Percentiles rank a stretch among this genome's conserved stretches.
These are phyloP conservation scores for Drosophila navojoa DNA, from an alignment of 1,140 invertebrate species.

Conservation along the genomic window DNA sequence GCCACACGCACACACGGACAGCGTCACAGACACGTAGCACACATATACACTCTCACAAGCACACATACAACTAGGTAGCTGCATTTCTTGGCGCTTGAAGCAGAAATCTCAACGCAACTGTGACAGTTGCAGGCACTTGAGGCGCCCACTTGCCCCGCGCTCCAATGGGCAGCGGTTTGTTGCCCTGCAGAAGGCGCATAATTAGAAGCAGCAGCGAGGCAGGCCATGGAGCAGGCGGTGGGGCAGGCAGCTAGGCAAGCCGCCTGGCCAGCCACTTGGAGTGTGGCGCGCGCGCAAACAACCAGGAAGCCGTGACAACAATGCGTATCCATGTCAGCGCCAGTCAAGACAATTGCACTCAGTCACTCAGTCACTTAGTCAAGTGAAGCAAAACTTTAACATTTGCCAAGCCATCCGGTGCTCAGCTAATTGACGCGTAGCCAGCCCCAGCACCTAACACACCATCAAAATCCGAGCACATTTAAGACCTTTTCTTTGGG, in stretches of 20 bases:
- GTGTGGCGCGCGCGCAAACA: slow-evolving; percentile 3
- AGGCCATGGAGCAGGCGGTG: slow-evolving; percentile 7
- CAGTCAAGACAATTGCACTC: slow-evolving; percentile 60
- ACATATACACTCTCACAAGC: background rate
- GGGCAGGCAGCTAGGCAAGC: slow-evolving; percentile 6
- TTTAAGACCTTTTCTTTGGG: slow-evolving; percentile 25
- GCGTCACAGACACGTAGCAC: slow-evolving; percentile 1
- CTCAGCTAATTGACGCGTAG: slow-evolving; percentile 39
- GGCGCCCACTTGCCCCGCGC: slow-evolving; percentile 13
- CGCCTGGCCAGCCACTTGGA: slow-evolving; percentile 55
- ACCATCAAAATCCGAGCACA: slow-evolving; percentile 13
- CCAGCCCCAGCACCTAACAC: slow-evolving; percentile 10
- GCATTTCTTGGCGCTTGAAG: slow-evolving; percentile 26
- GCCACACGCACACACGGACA: slow-evolving; percentile 27
- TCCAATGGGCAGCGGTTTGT: slow-evolving; percentile 50
- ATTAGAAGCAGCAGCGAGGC: slow-evolving; percentile 53
- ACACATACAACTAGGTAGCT: slow-evolving; percentile 12
- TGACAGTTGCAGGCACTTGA: slow-evolving; percentile 77
- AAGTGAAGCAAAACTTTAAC: slow-evolving; percentile 71
- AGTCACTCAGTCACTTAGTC: slow-evolving; percentile 58
- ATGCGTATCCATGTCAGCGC: slow-evolving; percentile 53
- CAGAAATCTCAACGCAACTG: slow-evolving; percentile 47
- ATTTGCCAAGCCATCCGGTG: slow-evolving; percentile 46
- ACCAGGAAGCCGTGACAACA: slow-evolving; percentile 68
- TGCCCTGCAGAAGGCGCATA: slow-evolving; percentile 72